Evolutionary conservation across 2,888 invertebrate genomes (phyloP), one percentile per base, ranked within the genome.

Genomic region (Eupithecia subfuscata): DNA sequence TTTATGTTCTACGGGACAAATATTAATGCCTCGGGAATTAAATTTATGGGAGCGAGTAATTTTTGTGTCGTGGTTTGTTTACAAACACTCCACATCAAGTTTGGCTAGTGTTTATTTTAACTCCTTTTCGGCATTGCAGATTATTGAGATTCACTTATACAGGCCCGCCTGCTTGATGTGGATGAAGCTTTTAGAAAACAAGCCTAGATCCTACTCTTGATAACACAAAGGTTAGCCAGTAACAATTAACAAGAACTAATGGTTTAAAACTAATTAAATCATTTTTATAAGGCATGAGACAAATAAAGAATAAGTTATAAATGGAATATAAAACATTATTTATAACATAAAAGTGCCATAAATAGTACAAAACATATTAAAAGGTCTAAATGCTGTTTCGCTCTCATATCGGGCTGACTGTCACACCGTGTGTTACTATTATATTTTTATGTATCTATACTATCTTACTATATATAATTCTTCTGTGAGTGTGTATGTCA

Each of bases 221-320:
- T 64, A 18, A 30, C 7, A 16, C 30, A 63, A 34, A 73, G 74
- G 74, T 6, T 25, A 45, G 45, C 68, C 18, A 25, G 74, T 74
- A 16, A 25, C 37, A 43, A 70, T 34, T 65, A 60, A 69, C 60
- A 25, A 56, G 18, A 45, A 71, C 70, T 71, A 70, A 74, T 71
- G 69, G 69, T n/a, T 30, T n/a, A 22, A 25, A 30, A 45, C 14
- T 52, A 71, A 77, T 74, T 72, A 74, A 77, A 69, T 14, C 69
- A 60, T 45, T 69, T 56, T 9, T 74, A 67, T 74, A 77, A 60
- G 74, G 71, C 71, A 72, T 16, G 56, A 30, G 69, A 77, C 74
- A 70, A 60, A 70, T 72, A 74, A 67, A 67, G 69, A 22, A 65
- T 69, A 37, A 12, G 48, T 43, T 64, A 69, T 74, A 65, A 75